Evolutionary conservation across 2,113 vertebrate species (phyloP).

Genomic region (Macrotus californicus): DNA sequence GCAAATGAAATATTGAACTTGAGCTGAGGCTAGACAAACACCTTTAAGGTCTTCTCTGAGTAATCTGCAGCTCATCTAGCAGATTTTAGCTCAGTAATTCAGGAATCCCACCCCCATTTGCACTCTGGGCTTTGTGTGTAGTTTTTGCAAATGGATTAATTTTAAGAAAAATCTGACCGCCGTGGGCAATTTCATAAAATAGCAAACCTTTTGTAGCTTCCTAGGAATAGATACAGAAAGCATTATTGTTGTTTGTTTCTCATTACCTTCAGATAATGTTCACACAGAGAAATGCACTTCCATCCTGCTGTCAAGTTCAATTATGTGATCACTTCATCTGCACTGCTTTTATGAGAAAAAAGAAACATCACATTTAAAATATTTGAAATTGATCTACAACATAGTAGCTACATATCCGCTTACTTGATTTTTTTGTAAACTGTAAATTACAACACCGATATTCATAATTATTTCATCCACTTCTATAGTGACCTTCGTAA

Average conservation of each 20-base stretch:
- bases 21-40: not conserved
- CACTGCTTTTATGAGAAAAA: not conserved
- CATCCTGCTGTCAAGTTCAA: not conserved
- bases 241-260: constrained; percentile 14
- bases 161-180: not conserved
- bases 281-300: not conserved
- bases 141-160: not conserved
- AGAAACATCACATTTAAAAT: not conserved
- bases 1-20: not conserved
- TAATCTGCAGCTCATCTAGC: not conserved
- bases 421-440: not conserved
- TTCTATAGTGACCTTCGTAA: not conserved
- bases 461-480: not conserved
- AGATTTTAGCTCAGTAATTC: not conserved
- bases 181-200: not conserved
- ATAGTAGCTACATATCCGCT: not conserved
- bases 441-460: not conserved
- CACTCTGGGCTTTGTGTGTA: not conserved
- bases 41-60: not conserved
- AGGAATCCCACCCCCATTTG: not conserved
- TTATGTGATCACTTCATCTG: not conserved
- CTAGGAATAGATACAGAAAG: not conserved
- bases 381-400: not conserved
- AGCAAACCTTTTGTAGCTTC: not conserved
- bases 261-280: not conserved